These are phyloP conservation scores for Muricea muricata DNA, from an alignment of 92 coral and sea anemone species.

Conservation along the genomic window DNA sequence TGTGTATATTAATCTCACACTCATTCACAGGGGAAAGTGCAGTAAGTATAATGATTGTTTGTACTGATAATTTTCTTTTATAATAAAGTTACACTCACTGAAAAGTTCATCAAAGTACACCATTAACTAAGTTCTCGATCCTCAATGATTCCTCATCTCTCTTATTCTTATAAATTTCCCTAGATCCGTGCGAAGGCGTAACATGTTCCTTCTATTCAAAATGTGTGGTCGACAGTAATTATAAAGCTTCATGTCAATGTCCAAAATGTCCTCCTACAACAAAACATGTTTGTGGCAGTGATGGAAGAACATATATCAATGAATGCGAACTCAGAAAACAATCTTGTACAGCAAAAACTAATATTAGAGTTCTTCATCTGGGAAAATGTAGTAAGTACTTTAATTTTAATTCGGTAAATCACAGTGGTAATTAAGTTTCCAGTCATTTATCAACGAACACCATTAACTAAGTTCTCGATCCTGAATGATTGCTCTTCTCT, in stretches of 20 bases:
- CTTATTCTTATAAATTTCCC: neutral
- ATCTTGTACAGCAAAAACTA: conserved; percentile 6
- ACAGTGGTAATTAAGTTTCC: conserved; percentile 47
- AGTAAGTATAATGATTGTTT: conserved; percentile 17
- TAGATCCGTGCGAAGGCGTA: conserved; percentile 29
- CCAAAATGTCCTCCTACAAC: conserved; percentile 6
- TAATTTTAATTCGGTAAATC: neutral
- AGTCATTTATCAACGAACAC: conserved; percentile 46
- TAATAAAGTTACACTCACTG: too few species aligned
- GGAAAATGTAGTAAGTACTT: neutral
- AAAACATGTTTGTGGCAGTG: conserved; percentile 78
- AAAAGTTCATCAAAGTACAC: too few species aligned
- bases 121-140: too few species aligned
- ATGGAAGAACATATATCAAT: conserved; percentile 81
- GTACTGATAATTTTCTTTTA: too few species aligned
- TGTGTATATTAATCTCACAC: too few species aligned
- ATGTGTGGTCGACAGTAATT: conserved; percentile 4
- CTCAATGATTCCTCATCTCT: too few species aligned
- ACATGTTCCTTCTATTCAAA: conserved; percentile 55
- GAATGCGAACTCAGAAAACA: conserved; percentile 67
- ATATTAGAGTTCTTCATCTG: conserved; percentile 1
- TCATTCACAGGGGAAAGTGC: neutral
- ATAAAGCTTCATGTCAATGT: conserved; percentile 75
- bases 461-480: too few species aligned
- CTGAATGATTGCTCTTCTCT: too few species aligned